phyloP scores from a whole-genome alignment of 2,888 invertebrate genomes.

The Hemithea aestivaria region DNA sequence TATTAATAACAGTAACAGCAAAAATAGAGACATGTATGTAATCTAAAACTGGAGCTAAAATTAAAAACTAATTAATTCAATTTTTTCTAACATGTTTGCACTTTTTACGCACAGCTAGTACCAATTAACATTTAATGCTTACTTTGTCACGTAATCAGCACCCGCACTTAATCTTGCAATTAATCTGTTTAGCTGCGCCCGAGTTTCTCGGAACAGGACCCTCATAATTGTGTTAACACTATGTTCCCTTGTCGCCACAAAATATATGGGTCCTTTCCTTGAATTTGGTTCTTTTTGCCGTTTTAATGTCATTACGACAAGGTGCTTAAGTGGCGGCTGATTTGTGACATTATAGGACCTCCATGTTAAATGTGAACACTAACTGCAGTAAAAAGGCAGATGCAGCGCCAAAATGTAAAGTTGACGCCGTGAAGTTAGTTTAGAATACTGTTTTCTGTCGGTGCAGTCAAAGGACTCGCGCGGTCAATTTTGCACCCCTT shows the following conservation, averaged over 20 bases:
- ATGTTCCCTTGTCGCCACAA: neutral
- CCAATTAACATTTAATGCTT: conserved; percentile 4
- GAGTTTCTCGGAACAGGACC: conserved; percentile 1
- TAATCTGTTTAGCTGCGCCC: conserved; percentile 11
- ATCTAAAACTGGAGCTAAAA: no score
- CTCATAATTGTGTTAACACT: neutral
- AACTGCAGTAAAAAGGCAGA: no score
- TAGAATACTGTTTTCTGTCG: no score
- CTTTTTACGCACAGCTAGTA: no score
- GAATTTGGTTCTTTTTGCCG: neutral
- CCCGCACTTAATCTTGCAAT: conserved; percentile 11
- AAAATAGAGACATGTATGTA: no score
- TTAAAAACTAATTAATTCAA: neutral
- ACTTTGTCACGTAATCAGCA: conserved; percentile 12
- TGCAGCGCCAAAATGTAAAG: no score
- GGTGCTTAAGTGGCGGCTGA: neutral
- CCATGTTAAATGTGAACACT: conserved; percentile 5
- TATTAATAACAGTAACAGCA: no score
- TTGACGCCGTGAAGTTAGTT: no score
- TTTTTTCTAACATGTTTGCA: neutral
- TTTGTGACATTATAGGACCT: conserved; percentile 1
- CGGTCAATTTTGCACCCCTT: no score
- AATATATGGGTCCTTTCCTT: neutral
- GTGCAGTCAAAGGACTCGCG: no score
- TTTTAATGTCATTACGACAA: conserved; percentile 2